Conservation (phyloP, 2,797 vertebrate species). For the Centropyge bicolor region DNA sequence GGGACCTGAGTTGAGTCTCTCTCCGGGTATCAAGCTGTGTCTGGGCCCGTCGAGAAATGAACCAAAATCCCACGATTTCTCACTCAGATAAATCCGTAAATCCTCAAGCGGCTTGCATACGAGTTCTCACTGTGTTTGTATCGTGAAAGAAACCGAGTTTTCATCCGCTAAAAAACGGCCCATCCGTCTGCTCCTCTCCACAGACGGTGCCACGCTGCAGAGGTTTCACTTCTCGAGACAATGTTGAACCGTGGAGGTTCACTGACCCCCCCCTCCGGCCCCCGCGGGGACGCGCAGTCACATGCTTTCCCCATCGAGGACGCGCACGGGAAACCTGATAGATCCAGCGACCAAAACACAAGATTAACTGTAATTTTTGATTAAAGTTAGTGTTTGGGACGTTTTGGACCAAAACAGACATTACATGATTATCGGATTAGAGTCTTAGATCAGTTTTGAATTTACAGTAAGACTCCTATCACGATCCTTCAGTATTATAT, state of each 20-base stretch:
- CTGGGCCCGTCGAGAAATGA: constrained; percentile 68
- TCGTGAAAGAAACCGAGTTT: constrained; percentile 42
- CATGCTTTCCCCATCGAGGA: constrained; percentile 58
- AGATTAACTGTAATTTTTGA: background rate
- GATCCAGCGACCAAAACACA: background rate
- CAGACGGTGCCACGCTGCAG: constrained; percentile 76
- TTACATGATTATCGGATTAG: background rate
- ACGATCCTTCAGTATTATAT: background rate
- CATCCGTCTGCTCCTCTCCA: constrained; percentile 6
- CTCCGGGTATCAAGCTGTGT: constrained; percentile 61
- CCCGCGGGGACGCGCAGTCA: constrained; percentile 75
- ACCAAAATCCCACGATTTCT: constrained; percentile 49
- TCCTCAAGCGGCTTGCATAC: constrained; percentile 53
- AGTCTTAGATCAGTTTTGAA: background rate
- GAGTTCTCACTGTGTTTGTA: constrained; percentile 7
- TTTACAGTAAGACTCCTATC: background rate
- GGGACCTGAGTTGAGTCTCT: constrained; percentile 73
- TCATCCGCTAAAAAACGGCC: constrained; percentile 10
- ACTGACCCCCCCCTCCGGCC: constrained; percentile 52
- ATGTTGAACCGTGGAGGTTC: constrained; percentile 48
- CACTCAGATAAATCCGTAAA: constrained; percentile 14
- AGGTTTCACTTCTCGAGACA: constrained; percentile 40
- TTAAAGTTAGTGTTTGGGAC: background rate
- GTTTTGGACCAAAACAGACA: background rate
- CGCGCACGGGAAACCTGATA: constrained; percentile 50